Evolutionary conservation across 2,113 vertebrate species (phyloP).

Genomic region (Setophaga kirtlandii): DNA sequence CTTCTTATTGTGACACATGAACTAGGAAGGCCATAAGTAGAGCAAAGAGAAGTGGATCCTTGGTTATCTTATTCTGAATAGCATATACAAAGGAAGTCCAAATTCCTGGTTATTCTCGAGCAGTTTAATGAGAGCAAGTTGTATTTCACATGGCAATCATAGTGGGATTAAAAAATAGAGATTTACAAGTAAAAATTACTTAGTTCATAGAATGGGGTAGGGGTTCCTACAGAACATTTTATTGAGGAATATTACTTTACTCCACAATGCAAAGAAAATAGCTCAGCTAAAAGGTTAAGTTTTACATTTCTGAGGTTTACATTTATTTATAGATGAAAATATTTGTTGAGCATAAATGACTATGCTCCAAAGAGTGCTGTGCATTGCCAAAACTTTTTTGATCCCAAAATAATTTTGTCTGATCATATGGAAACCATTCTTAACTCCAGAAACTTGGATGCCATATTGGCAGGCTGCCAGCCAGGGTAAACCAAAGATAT

Average conservation of each 20-base stretch:
- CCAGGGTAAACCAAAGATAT: slow-evolving; percentile 19
- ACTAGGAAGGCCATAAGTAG: neutral
- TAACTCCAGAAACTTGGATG: slow-evolving; percentile 36
- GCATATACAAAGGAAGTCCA: neutral
- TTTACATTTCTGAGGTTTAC: neutral
- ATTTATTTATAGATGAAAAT: neutral
- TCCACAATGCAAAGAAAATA: neutral
- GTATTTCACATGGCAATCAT: neutral
- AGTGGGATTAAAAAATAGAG: neutral
- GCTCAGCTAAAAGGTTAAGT: neutral
- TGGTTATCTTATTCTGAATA: neutral
- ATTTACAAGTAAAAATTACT: neutral
- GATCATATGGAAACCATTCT: slow-evolving; percentile 21
- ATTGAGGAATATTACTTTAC: neutral
- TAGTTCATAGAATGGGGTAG: neutral
- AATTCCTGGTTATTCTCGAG: neutral
- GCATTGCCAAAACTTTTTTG: neutral
- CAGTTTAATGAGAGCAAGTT: neutral
- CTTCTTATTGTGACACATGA: neutral
- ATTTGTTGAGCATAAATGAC: neutral
- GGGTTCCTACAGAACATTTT: neutral
- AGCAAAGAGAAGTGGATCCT: neutral
- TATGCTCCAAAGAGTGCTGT: neutral
- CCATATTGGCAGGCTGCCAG: neutral
- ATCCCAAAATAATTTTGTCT: neutral